A percentile compares a stretch with the other conserved stretches of the same genome.
These are phyloP conservation scores for Acanthornis magna DNA, from an alignment of 2,797 vertebrate species.

Conservation along the genomic window DNA sequence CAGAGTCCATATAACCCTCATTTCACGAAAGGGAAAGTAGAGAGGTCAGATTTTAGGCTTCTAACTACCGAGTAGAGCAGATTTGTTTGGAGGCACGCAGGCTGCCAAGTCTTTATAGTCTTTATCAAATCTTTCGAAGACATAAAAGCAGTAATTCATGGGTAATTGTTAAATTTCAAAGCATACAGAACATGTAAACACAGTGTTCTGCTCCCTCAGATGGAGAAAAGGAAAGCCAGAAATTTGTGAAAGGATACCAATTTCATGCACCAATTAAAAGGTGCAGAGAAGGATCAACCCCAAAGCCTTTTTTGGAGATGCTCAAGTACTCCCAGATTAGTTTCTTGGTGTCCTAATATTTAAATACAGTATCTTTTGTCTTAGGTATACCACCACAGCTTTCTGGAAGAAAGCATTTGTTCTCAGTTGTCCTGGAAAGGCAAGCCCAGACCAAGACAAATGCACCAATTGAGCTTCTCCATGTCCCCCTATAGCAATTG, in stretches of 20 bases:
- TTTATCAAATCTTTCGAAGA: neutral
- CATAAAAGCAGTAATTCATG: neutral
- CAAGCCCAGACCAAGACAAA: neutral
- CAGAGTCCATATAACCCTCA: neutral
- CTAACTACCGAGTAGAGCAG: neutral
- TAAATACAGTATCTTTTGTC: neutral
- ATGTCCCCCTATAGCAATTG: neutral
- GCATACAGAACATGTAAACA: neutral
- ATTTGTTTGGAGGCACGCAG: neutral
- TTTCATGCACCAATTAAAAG: conserved; percentile 41
- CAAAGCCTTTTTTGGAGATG: neutral
- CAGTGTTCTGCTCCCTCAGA: neutral
- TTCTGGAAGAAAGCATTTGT: neutral
- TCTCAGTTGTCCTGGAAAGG: neutral
- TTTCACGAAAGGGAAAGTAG: neutral
- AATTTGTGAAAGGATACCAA: conserved; percentile 4
- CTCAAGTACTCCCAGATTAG: neutral
- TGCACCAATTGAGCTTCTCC: neutral
- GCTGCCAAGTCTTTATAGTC: neutral
- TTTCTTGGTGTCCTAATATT: neutral
- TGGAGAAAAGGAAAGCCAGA: neutral
- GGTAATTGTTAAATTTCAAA: neutral
- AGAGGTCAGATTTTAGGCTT: neutral
- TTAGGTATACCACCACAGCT: neutral
- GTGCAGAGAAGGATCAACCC: neutral